Conservation (phyloP, 2,797 vertebrate genomes). For the Argyrosomus regius region DNA sequence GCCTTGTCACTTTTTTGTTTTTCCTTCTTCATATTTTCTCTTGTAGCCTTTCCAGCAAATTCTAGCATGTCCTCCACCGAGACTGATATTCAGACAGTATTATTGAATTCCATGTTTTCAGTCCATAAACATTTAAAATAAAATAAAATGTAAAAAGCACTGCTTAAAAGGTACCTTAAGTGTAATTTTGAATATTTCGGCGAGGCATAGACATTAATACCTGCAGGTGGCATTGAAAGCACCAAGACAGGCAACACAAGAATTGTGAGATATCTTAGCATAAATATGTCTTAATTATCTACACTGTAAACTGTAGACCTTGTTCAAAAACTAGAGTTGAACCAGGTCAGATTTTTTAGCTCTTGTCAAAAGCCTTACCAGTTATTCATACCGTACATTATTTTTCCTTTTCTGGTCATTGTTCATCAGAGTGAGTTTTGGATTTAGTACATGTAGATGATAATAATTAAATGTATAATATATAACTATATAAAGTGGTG, state of each 20-base stretch:
- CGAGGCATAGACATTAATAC: constrained; percentile 21
- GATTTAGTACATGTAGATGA: neutral
- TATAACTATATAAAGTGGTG: no score
- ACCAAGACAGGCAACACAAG: constrained; percentile 7
- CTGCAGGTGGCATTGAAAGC: constrained; percentile 17
- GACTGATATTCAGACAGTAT: constrained; percentile 35
- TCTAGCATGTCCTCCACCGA: constrained; percentile 3
- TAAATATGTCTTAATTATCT: constrained; percentile 1
- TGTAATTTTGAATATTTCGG: neutral
- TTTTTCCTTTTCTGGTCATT: constrained; percentile 13
- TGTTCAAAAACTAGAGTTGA: constrained; percentile 2
- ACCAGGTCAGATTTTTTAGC: constrained; percentile 10
- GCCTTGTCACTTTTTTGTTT: constrained; percentile 11
- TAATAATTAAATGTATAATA: neutral
- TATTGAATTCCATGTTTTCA: constrained; percentile 17
- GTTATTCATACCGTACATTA: constrained; percentile 8
- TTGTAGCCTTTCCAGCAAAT: constrained; percentile 17
- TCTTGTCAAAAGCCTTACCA: constrained; percentile 5
- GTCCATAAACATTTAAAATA: constrained; percentile 39
- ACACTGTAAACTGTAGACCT: neutral
- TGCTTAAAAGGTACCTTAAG: neutral
- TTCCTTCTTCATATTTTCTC: constrained; percentile 6
- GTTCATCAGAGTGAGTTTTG: neutral
- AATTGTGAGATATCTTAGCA: constrained; percentile 2
- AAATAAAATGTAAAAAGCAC: constrained; percentile 44